phyloP scores from a whole-genome alignment of 2,797 vertebrate species.

The Cyclura pinguis region DNA sequence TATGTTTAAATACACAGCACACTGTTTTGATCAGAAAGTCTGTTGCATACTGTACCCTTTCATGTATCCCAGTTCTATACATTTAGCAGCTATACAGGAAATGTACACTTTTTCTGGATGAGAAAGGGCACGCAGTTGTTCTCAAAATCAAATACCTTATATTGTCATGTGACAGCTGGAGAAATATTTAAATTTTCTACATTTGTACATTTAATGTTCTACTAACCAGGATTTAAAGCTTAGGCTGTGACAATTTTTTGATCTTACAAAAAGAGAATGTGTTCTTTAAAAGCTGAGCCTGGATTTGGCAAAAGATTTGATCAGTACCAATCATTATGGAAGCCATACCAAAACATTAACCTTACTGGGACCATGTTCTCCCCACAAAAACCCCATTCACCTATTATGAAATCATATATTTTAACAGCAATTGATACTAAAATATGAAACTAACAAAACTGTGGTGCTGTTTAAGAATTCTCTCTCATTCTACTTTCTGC shows the following conservation, averaged over 20 bases:
- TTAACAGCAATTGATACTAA: background rate
- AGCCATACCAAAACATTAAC: no score
- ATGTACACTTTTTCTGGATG: background rate
- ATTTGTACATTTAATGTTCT: no score
- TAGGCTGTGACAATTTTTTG: background rate
- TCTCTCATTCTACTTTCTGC: background rate
- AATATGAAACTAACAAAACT: background rate
- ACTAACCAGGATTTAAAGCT: background rate
- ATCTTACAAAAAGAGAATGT: background rate
- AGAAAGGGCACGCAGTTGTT: no score
- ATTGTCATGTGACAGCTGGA: no score
- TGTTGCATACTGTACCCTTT: background rate
- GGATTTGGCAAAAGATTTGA: background rate
- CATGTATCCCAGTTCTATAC: background rate
- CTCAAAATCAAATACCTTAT: no score
- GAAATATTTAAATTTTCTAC: no score
- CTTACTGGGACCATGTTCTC: background rate
- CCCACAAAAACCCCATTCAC: background rate
- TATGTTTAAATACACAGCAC: background rate
- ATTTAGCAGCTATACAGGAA: background rate
- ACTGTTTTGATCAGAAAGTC: no score
- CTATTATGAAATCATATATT: background rate
- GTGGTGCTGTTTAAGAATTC: background rate
- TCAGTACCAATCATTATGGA: background rate
- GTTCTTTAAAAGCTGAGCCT: background rate